Conservation (phyloP, 2,113 vertebrate genomes). For the Montifringilla adamsi region DNA sequence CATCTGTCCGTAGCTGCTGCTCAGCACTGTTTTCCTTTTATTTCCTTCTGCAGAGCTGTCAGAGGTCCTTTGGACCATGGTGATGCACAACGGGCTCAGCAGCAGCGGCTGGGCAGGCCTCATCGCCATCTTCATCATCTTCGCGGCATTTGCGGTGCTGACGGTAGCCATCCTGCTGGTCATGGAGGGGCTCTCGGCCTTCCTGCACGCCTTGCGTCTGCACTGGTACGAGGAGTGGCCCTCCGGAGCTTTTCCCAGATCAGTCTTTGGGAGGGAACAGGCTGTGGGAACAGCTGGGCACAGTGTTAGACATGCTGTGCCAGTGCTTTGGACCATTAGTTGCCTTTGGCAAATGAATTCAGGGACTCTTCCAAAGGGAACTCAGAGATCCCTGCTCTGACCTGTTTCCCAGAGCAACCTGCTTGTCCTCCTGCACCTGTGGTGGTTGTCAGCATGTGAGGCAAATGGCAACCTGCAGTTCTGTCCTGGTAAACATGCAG, state of each 20-base stretch:
- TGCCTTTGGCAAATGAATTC: background rate
- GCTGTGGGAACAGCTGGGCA: background rate
- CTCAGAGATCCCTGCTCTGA: background rate
- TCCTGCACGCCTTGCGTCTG: constrained; percentile 82
- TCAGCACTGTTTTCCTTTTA: background rate
- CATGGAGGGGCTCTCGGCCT: constrained; percentile 88
- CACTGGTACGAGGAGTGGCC: constrained; percentile 76
- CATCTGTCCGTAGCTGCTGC: background rate
- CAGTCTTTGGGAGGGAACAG: background rate
- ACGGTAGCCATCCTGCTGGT: constrained; percentile 82
- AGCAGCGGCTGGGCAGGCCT: constrained; percentile 67
- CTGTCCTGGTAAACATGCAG: background rate
- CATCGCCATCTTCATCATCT: constrained; percentile 74
- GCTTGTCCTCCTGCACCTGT: background rate
- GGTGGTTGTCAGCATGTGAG: background rate
- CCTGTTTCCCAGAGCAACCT: background rate
- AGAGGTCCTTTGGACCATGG: constrained; percentile 88
- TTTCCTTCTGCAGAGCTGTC: constrained; percentile 76
- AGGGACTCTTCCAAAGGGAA: background rate
- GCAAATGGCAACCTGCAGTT: background rate
- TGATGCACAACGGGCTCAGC: constrained; percentile 71
- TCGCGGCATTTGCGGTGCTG: constrained; percentile 77
- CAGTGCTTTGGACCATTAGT: background rate
- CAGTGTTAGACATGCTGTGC: background rate
- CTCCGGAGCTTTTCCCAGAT: background rate